Base-by-base conservation (phyloP, 2,888 invertebrate genomes). In the Caenorhabditis wallacei region DNA sequence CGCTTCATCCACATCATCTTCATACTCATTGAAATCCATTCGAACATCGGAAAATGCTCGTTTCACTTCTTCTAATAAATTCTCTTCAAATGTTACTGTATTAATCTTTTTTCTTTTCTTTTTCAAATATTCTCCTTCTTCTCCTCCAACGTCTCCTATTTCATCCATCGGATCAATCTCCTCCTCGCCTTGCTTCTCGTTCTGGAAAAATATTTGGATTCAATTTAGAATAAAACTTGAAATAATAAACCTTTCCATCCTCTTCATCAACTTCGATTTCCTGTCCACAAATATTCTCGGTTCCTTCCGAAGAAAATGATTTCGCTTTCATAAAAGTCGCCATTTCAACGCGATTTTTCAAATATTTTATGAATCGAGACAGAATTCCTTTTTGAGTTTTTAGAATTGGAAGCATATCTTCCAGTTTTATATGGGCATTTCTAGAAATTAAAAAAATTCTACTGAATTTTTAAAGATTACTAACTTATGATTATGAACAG, bases 131-230 rank as follows among this genome's bases (percentile, higher is more conserved):
- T 78, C 78, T 61, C 78, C 78, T 22, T 78, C 78, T 54, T 43
- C 69, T 22, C 78, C 78, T 1, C 30, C 78, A 7, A 78, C 63
- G 10, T 78, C 78, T 54, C 78, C 78, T 13, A 78, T 35, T 16
- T 78, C 78, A 46, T 78, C 78, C 30, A 76, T 68, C 10, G 75
- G 59, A 53, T 76, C 75, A 7, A 63, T 35, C 18, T 53, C 78
- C n/a, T 78, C 78, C 26, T 78, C 78, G 10, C 46, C 18, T 30
- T 64, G 40, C 30, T 71, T 61, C 51, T 61, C 46, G 18, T 48
- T 48, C 46, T 48, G 18, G 2, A n/a, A n/a, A 18, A 48, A 40
- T 30, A 30, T 30, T 48, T 48, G 18, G 13, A 18, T 48, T 48
- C 16, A 7, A 3, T 26, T 54, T 1, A 26, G 5, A 16, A 10